Conservation (phyloP, 1,140 invertebrate species). For the Chionoecetes opilio region DNA sequence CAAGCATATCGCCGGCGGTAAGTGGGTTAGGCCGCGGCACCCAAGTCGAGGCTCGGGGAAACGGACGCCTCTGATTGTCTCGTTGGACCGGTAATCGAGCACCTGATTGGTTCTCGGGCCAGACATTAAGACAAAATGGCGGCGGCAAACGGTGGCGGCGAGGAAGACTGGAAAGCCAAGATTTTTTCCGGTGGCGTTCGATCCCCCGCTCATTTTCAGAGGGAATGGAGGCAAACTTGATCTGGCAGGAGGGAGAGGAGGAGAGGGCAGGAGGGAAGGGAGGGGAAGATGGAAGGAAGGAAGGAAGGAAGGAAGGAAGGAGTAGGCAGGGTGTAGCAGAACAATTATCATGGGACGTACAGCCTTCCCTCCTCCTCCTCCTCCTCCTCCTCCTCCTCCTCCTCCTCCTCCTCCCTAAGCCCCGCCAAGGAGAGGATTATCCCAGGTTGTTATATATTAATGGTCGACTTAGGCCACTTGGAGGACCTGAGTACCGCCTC, state of each 20-base stretch:
- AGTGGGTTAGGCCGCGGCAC: slow-evolving; percentile 64
- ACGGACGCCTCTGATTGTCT: slow-evolving; percentile 76
- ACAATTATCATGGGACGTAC: slow-evolving; percentile 28
- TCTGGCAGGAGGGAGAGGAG: background rate
- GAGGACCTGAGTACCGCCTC: background rate
- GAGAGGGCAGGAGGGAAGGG: background rate
- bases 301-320: background rate
- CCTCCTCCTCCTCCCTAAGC: background rate
- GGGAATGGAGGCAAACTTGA: slow-evolving; percentile 42
- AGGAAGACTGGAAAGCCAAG: background rate
- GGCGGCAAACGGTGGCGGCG: slow-evolving; percentile 66
- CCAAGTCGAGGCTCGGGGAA: slow-evolving; percentile 71
- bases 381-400: background rate
- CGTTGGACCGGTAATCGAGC: slow-evolving; percentile 76
- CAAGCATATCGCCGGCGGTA: slow-evolving; percentile 74
- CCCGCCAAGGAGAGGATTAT: slow-evolving; percentile 59
- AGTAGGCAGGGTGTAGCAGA: background rate
- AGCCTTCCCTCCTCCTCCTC: background rate
- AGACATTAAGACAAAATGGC: slow-evolving; percentile 80
- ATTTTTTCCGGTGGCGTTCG: background rate
- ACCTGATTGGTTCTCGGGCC: slow-evolving; percentile 77
- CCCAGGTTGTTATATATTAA: slow-evolving; percentile 73
- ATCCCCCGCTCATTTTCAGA: background rate
- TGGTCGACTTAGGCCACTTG: slow-evolving; percentile 31
- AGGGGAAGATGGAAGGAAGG: background rate